Evolutionary conservation across 2,797 vertebrate genomes (phyloP), one percentile per base, ranked within the genome.

Genomic region (Macrochelys suwanniensis): DNA sequence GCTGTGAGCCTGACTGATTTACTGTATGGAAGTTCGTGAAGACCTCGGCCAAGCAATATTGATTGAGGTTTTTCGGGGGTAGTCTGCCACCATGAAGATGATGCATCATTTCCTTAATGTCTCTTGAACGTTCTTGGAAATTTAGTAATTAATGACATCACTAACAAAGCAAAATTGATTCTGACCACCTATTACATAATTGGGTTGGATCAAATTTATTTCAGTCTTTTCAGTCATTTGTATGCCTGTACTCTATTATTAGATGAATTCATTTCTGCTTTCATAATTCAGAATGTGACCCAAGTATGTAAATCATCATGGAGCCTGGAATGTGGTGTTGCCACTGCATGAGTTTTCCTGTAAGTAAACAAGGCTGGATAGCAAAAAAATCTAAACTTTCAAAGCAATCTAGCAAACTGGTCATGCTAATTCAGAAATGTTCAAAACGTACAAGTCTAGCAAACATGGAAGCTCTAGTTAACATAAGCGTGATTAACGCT

Each of bases 401-500:
- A 71, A 53, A 71, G 49, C 23, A 51, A 93, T 26, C 54, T 45
- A 76, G 54, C 56, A 77, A 93, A 92, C 16, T 57, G 45, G 51
- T 56, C 82, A 82, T 4, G 31, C 76, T 93, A 85, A 87, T 53
- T 37, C 42, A 95, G 25, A 85, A 80, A 56, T 90, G 87, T 68
- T 89, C 49, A 2, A 84, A 88, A 83, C 26, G 42, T 23, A 81
- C 82, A 19, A 3, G 11, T 50, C 53, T 88, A 51, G 25, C 50
- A 89, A 93, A 84, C 80, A 94, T 0, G 1, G 53, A 89, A 45
- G 68, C 49, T 49, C 26, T 17, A 92, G 86, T 49, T 78, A 25
- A 19, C 80, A 89, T 0, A 76, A 61, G 86, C 74, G 87, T 94
- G 84, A 93, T 90, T 87, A 95, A 89, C 87, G 54, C 78, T 91